Evolutionary conservation across 1,140 invertebrate genomes (phyloP), one percentile per base, ranked within the genome.

Genomic region (Drosophila seguyi): DNA sequence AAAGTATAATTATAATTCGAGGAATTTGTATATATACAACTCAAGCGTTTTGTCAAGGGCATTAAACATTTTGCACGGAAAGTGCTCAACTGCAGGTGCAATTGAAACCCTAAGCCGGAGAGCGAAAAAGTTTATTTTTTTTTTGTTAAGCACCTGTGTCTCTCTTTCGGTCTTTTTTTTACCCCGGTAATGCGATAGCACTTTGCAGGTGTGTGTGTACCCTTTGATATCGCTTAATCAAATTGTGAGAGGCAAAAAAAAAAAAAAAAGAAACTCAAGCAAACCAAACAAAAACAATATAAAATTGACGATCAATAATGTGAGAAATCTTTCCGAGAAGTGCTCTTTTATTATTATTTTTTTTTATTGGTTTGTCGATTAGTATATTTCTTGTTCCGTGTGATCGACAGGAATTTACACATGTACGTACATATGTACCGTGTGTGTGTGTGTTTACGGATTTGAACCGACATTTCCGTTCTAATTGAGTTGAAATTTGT

Each of bases 141-240:
- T 47, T 72, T 75, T 42, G 74, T 58, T 34, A 55, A 69, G 69
- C 80, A 79, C 80, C 75, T 79, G 80, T 38, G 62, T 47, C 14
- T 22, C 27, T 63, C 11, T 52, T 20, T 34, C 18, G 38, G 14
- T 25, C 4, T 53, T 27, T 20, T 45, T 42, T 25, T 16, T 48
- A 20, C 41, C 71, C 48, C 42, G 44, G 74, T 59, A 76, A 76
- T 76, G 74, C 62, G 74, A 76, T 76, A 76, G 73, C 47, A 39
- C 16, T 59, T 31, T 13, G 31, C 34, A 55, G 34, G 52, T 55
- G n/a, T 27, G 13, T 75, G 53, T 76, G 39, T 75, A 50, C 61
- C 62, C 62, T 76, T 76, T 60, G 62, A 76, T 58, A 68, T 68
- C 62, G 62, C 56, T 36, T 42, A 76, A 72, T 72, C 69, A 48